Evolutionary conservation across 2,888 invertebrate species (phyloP).

Genomic region (Lapara coniferarum): DNA sequence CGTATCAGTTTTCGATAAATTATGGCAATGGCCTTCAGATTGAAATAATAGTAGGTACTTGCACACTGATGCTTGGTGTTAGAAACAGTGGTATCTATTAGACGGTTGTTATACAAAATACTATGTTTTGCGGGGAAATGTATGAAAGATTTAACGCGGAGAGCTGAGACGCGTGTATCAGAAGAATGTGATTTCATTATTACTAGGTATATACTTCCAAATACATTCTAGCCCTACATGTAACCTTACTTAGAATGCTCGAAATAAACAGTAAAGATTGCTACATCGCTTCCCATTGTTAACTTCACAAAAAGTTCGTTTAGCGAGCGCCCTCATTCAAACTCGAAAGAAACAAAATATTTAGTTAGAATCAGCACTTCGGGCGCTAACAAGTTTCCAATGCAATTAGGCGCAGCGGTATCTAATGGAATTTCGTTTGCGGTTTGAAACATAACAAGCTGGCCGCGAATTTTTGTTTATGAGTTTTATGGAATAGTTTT

Average conservation of each 20-base stretch:
- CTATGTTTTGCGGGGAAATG: no score
- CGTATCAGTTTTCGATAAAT: no score
- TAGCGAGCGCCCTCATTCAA: constrained; percentile 38
- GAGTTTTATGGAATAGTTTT: not conserved
- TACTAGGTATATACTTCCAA: not conserved
- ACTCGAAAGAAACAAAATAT: constrained; percentile 63
- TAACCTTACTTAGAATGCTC: no score
- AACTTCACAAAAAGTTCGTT: constrained; percentile 15
- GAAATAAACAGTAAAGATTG: not conserved
- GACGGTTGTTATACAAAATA: no score
- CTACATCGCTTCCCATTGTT: constrained; percentile 5
- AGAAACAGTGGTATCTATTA: no score
- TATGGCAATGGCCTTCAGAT: no score
- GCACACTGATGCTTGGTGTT: no score
- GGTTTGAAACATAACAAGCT: constrained; percentile 14
- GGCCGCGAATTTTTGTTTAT: constrained; percentile 4
- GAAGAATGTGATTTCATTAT: not conserved
- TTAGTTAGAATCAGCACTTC: constrained; percentile 69
- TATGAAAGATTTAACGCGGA: no score
- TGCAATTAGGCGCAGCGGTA: constrained; percentile 56
- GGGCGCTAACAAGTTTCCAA: constrained; percentile 64
- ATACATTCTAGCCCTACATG: no score
- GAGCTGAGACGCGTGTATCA: no score
- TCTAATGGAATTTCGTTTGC: constrained; percentile 22
- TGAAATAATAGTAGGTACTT: no score